Evolutionary conservation across 2,888 invertebrate species (phyloP).

Genomic region (Pristionchus japonicus): DNA sequence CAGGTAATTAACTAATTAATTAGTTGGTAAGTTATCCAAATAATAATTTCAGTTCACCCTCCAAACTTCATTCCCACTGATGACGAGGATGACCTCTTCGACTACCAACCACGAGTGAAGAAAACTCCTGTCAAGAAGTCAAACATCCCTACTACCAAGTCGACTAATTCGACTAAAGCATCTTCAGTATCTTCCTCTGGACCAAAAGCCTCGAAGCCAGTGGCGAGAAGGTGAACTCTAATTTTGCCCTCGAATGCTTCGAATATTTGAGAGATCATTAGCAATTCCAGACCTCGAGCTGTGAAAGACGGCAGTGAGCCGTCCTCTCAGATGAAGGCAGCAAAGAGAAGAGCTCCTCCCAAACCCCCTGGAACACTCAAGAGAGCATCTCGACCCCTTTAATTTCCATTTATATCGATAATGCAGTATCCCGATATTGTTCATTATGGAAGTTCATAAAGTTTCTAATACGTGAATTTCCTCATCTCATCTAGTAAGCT

Average conservation of each 20-base stretch:
- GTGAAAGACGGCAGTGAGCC: not conserved
- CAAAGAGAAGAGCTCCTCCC: not conserved
- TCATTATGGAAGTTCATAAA: not conserved
- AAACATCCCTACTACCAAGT: not conserved
- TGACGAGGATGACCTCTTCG: conserved; percentile 11
- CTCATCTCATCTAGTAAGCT: not conserved
- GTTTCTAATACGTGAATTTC: not conserved
- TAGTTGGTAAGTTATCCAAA: no score
- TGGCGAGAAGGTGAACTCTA: not conserved
- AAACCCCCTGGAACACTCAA: not conserved
- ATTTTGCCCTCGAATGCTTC: not conserved
- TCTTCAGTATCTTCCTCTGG: not conserved
- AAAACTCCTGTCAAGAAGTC: not conserved
- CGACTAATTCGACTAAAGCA: not conserved
- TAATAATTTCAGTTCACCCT: conserved; percentile 14
- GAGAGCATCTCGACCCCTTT: not conserved
- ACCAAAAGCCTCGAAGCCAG: not conserved
- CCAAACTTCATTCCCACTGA: conserved; percentile 5
- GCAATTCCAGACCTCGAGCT: not conserved
- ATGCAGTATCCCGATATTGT: not conserved
- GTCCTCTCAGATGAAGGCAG: not conserved
- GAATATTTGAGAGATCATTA: not conserved
- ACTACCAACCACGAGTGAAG: not conserved
- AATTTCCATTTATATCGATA: not conserved
- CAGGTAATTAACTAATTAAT: not conserved